Evolutionary conservation across 2,888 invertebrate species (phyloP).

Genomic region (Epiblema foenella): DNA sequence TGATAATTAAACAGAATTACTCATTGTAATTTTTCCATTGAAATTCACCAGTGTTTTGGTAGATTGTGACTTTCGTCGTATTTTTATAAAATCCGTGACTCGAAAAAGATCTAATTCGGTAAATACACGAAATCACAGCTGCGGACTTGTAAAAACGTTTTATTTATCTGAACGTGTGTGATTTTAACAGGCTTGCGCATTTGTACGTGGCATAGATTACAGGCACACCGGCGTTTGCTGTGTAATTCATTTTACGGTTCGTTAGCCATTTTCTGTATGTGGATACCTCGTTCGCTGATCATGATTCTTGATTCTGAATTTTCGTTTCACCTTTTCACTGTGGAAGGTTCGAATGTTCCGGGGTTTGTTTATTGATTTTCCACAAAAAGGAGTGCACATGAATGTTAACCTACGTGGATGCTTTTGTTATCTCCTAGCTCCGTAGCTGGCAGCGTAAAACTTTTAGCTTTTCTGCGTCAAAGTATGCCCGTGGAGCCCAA

Average conservation of each 20-base stretch:
- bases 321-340: conserved; percentile 30
- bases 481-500: neutral
- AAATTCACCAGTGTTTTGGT: neutral
- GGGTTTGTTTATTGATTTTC: conserved; percentile 10
- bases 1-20: too few species aligned
- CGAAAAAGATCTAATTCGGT: conserved; percentile 37
- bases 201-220: conserved; percentile 47
- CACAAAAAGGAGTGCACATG: neutral
- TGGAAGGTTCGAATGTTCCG: conserved; percentile 3
- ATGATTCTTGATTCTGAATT: conserved; percentile 38
- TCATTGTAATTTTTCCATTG: too few species aligned
- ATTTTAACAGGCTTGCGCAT: conserved; percentile 46
- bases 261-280: conserved; percentile 47
- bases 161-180: conserved; percentile 47
- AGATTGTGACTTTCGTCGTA: neutral
- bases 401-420: neutral
- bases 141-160: conserved; percentile 44
- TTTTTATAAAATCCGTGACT: conserved; percentile 18
- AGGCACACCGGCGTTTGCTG: conserved; percentile 44
- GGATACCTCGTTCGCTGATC: conserved; percentile 36
- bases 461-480: neutral
- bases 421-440: neutral
- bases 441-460: neutral
- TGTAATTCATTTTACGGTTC: conserved; percentile 50
- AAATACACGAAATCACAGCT: conserved; percentile 43